Percentiles rank a stretch among this genome's conserved stretches.
Evolutionary conservation across 2,113 vertebrate species (phyloP).

Genomic region (Labrus mixtus): DNA sequence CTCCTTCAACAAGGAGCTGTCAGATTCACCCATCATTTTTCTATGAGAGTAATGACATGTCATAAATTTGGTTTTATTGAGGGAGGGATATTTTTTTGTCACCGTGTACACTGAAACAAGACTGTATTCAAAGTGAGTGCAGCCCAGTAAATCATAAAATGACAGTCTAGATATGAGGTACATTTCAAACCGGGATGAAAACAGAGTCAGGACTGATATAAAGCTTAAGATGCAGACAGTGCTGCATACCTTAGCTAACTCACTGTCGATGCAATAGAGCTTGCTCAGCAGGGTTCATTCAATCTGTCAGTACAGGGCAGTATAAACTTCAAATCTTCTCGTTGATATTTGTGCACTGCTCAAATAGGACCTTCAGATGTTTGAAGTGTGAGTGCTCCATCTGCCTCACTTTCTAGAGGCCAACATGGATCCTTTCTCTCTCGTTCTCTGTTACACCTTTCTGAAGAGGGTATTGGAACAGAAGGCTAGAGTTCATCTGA

Average conservation of each 20-base stretch:
- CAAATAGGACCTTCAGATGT: conserved; percentile 30
- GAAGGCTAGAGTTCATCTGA: conserved; percentile 24
- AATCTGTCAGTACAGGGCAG: background rate
- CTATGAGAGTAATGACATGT: background rate
- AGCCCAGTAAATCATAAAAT: background rate
- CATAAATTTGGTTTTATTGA: conserved; percentile 1
- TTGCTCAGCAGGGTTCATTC: conserved; percentile 3
- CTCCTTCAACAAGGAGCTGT: background rate
- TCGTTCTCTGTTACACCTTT: conserved; percentile 7
- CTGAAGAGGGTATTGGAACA: conserved; percentile 7
- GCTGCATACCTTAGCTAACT: conserved; percentile 9
- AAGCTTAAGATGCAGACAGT: background rate
- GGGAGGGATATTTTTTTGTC: background rate
- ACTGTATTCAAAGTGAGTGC: background rate
- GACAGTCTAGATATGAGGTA: background rate
- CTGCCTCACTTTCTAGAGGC: background rate
- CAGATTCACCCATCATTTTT: background rate
- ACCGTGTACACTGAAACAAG: no score
- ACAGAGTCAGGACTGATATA: no score
- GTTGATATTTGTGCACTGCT: conserved; percentile 5
- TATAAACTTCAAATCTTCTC: conserved; percentile 20
- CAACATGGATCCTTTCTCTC: background rate
- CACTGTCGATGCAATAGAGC: background rate
- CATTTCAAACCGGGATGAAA: background rate
- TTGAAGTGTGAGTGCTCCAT: background rate